These are phyloP conservation scores for Gonatopus flavifemur DNA, from an alignment of 1,140 invertebrate species.

Conservation along the genomic window DNA sequence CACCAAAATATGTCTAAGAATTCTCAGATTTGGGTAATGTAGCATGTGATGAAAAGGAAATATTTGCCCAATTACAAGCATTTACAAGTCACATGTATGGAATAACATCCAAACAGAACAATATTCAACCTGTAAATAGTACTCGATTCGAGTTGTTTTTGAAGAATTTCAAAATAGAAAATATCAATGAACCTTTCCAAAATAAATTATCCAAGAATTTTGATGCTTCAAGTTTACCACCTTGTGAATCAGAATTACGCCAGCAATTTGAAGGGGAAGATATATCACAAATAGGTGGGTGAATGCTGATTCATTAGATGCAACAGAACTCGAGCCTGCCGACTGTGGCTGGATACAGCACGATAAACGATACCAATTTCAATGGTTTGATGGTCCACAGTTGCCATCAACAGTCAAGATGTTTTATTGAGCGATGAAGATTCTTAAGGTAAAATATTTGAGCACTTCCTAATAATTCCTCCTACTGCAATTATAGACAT, in stretches of 20 bases:
- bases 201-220: constrained; percentile 36
- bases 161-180: constrained; percentile 1
- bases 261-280: constrained; percentile 37
- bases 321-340: neutral
- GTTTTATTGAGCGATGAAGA: neutral
- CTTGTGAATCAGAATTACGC: constrained; percentile 33
- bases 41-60: neutral
- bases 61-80: neutral
- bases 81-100: constrained; percentile 1
- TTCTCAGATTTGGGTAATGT: constrained; percentile 10
- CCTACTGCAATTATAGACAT: neutral
- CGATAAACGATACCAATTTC: constrained; percentile 30
- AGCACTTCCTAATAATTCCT: neutral
- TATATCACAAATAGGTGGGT: constrained; percentile 31
- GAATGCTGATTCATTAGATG: constrained; percentile 22
- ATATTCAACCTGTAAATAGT: neutral
- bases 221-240: constrained; percentile 32
- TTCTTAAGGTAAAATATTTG: neutral
- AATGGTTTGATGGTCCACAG: constrained; percentile 36
- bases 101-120: neutral
- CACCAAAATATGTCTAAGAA: constrained; percentile 18
- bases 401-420: constrained; percentile 36
- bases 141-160: neutral
- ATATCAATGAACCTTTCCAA: constrained; percentile 7
- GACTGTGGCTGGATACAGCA: constrained; percentile 31